Evolutionary conservation across 2,113 vertebrate species (phyloP).

Genomic region (Callipepla californica): DNA sequence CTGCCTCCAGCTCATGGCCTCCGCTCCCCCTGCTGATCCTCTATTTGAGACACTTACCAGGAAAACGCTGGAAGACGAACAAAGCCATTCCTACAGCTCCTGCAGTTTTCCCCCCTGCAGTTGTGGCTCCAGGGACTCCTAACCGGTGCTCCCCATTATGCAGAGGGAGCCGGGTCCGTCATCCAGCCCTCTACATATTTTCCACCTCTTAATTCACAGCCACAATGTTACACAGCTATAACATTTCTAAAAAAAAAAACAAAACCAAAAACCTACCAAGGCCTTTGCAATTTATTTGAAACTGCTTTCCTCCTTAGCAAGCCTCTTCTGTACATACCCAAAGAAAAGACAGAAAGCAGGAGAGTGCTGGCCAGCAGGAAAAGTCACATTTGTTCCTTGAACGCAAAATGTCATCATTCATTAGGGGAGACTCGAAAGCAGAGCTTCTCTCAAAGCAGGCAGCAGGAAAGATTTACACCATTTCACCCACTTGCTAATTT

Average conservation of each 20-base stretch:
- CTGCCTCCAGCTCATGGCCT: not conserved
- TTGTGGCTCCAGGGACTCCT: not conserved
- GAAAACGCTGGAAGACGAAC: not conserved
- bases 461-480: not conserved
- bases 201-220: not conserved
- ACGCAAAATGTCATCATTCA: conserved; percentile 41
- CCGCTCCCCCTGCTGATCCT: not conserved
- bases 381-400: conserved; percentile 36
- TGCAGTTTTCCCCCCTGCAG: not conserved
- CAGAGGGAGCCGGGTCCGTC: not conserved
- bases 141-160: not conserved
- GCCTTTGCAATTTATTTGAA: not conserved
- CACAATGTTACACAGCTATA: not conserved
- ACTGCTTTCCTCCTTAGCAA: not conserved
- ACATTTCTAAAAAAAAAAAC: conserved; percentile 1
- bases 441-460: not conserved
- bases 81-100: not conserved
- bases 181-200: not conserved
- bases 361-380: conserved; percentile 10
- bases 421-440: conserved; percentile 14
- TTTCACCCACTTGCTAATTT: conserved; percentile 16
- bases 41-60: not conserved
- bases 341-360: not conserved
- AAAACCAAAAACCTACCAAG: not conserved
- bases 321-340: not conserved